These are phyloP conservation scores for Microplitis mediator DNA, from an alignment of 1,140 invertebrate species.

Conservation along the genomic window DNA sequence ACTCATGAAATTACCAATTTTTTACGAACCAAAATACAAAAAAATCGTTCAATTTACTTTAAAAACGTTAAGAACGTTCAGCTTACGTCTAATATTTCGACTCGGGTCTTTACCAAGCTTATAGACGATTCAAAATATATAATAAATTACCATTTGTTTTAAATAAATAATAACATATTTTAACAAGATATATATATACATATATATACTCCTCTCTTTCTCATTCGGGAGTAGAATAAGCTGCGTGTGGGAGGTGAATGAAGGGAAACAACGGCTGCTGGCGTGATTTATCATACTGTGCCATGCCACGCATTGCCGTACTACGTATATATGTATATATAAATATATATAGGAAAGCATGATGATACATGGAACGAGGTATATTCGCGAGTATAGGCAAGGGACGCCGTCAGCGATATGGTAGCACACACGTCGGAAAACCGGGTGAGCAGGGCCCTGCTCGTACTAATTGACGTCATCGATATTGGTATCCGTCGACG, in stretches of 20 bases:
- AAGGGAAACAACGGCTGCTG: slow-evolving; percentile 56
- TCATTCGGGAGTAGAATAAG: slow-evolving; percentile 1
- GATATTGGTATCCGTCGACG: slow-evolving; percentile 63
- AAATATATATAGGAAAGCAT: slow-evolving; percentile 54
- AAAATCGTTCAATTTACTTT: no score
- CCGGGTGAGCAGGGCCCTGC: slow-evolving; percentile 33
- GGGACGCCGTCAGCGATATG: neutral
- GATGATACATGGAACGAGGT: slow-evolving; percentile 52
- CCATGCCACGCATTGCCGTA: slow-evolving; percentile 43
- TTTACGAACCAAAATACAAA: no score
- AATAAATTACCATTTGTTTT: no score
- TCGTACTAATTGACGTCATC: slow-evolving; percentile 64
- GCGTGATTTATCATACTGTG: slow-evolving; percentile 59
- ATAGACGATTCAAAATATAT: no score
- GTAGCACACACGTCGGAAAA: slow-evolving; percentile 17
- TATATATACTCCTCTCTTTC: no score
- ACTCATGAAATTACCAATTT: no score
- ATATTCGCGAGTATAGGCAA: slow-evolving; percentile 3
- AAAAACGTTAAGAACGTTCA: no score
- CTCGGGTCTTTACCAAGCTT: no score
- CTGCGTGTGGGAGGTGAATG: slow-evolving; percentile 41
- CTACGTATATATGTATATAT: slow-evolving; percentile 50
- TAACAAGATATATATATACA: no score
- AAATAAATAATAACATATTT: no score
- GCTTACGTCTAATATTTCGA: no score